phyloP scores from a whole-genome alignment of 2,113 vertebrate species.

The Clarias macrocephalus region DNA sequence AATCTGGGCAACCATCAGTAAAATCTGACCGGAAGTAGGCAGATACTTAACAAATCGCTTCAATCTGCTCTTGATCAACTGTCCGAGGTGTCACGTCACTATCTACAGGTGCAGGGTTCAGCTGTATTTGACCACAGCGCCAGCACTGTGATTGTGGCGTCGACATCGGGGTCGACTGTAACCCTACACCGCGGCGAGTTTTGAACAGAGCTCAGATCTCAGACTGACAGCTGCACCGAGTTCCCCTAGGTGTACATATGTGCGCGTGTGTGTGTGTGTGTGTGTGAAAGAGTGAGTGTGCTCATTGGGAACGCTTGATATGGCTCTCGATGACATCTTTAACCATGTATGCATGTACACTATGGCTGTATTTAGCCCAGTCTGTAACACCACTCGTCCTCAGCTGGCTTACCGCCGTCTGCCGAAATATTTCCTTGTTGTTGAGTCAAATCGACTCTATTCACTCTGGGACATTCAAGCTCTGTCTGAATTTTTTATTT shows the following conservation, averaged over 20 bases:
- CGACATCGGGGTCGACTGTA: slow-evolving; percentile 28
- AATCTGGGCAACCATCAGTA: background rate
- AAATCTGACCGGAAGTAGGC: background rate
- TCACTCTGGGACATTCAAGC: too few species aligned
- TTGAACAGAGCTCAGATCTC: slow-evolving; percentile 64
- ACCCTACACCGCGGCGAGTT: slow-evolving; percentile 56
- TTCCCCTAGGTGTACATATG: slow-evolving; percentile 53
- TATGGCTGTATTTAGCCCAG: slow-evolving; percentile 66
- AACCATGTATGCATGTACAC: slow-evolving; percentile 49
- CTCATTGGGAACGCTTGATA: slow-evolving; percentile 53
- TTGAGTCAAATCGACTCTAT: background rate
- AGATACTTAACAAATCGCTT: background rate
- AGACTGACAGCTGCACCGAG: slow-evolving; percentile 71
- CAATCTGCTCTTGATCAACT: background rate
- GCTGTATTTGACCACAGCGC: slow-evolving; percentile 30
- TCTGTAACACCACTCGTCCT: slow-evolving; percentile 55
- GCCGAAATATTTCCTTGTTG: slow-evolving; percentile 6
- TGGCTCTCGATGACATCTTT: slow-evolving; percentile 66
- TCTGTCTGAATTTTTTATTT: too few species aligned
- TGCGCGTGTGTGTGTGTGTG: slow-evolving; percentile 30
- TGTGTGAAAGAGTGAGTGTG: slow-evolving; percentile 44
- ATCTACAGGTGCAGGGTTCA: background rate
- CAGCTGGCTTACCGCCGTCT: background rate
- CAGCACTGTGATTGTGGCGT: background rate
- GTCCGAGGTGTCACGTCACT: slow-evolving; percentile 26